A percentile compares a stretch with the other conserved stretches of the same genome.
These are phyloP conservation scores for Helobdella robusta DNA, from an alignment of 2,888 invertebrate species.

Conservation along the genomic window DNA sequence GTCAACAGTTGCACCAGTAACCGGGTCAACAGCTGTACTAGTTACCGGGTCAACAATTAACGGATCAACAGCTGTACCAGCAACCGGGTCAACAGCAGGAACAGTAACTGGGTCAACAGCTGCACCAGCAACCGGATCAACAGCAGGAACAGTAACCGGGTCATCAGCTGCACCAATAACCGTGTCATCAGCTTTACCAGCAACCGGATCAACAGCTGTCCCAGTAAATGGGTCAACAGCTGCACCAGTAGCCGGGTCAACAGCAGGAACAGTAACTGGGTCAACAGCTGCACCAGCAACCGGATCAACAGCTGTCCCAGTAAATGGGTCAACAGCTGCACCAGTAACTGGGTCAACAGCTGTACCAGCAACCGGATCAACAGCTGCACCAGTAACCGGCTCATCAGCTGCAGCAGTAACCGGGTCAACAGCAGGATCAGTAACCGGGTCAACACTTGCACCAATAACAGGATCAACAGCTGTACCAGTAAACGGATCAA, in stretches of 20 bases:
- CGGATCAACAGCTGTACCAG: no score
- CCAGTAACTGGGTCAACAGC: neutral
- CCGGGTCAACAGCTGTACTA: neutral
- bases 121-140: neutral
- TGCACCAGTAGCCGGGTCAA: neutral
- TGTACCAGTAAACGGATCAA: constrained; percentile 6
- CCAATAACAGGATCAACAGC: constrained; percentile 8
- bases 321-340: neutral
- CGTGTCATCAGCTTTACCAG: neutral
- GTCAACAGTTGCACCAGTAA: neutral
- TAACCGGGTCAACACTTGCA: neutral
- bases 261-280: neutral
- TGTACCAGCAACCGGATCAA: neutral
- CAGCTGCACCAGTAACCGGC: neutral
- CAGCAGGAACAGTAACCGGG: neutral
- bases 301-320: neutral
- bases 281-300: constrained; percentile 5
- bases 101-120: neutral
- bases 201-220: neutral
- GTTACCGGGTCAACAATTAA: no score
- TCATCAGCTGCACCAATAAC: neutral
- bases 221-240: neutral
- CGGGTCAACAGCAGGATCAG: neutral
- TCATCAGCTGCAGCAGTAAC: neutral
- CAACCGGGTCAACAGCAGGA: neutral